phyloP scores from a whole-genome alignment of 2,797 vertebrate genomes.

The Lepilemur ruficaudatus region DNA sequence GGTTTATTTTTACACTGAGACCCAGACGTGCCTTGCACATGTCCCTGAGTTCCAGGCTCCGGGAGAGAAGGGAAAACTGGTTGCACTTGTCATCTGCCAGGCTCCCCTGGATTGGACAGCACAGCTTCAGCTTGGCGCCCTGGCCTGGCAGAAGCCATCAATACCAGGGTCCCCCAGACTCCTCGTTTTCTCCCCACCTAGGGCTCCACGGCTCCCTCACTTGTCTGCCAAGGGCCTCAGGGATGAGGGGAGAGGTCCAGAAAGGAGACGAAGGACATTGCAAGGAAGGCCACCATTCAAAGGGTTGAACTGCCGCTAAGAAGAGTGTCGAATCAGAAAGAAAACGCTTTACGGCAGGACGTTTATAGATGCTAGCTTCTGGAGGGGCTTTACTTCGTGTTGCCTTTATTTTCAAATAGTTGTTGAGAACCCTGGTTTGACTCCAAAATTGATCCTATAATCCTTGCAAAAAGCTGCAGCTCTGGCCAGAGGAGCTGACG shows the following conservation, averaged over 20 bases:
- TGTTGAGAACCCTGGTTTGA: background rate
- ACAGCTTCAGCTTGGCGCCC: background rate
- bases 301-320: background rate
- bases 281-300: background rate
- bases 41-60: constrained; percentile 45
- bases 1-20: constrained; percentile 78
- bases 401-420: background rate
- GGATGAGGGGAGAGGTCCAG: background rate
- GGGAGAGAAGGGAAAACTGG: constrained; percentile 18
- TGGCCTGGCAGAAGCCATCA: background rate
- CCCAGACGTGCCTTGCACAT: constrained; percentile 60
- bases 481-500: too few relatives aligned
- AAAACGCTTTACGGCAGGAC: background rate
- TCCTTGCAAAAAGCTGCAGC: background rate
- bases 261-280: background rate
- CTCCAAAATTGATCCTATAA: background rate
- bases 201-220: background rate
- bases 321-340: background rate
- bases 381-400: background rate
- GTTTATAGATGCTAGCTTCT: background rate
- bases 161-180: background rate
- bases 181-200: background rate
- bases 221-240: background rate
- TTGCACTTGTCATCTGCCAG: background rate
- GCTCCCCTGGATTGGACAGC: background rate